Conservation (phyloP, 2,797 vertebrate species). For the Sorex maritimensis region DNA sequence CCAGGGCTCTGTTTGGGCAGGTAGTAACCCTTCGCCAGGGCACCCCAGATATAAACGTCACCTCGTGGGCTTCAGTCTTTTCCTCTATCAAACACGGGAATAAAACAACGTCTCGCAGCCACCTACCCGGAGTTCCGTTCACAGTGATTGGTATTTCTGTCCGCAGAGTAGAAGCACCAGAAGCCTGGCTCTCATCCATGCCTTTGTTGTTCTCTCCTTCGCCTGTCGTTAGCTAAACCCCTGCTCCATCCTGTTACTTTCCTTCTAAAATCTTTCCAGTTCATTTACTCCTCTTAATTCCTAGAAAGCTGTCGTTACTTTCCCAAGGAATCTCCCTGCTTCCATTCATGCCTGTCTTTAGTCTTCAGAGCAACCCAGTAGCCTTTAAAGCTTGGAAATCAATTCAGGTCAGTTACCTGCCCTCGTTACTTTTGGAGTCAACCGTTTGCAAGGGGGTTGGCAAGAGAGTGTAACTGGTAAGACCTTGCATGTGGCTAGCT, state of each 20-base stretch:
- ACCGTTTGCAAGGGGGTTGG: no score
- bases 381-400: conserved; percentile 7
- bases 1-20: no score
- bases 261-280: background rate
- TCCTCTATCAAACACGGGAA: conserved; percentile 3
- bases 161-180: background rate
- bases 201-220: background rate
- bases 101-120: background rate
- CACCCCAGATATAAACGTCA: no score
- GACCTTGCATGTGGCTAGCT: no score
- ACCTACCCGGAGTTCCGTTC: background rate
- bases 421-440: background rate
- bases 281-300: background rate
- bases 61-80: conserved; percentile 16
- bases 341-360: background rate
- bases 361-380: background rate
- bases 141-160: background rate
- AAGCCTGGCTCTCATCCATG: background rate
- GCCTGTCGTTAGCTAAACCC: background rate
- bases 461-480: no score
- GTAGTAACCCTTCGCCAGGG: no score
- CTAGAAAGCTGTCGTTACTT: background rate
- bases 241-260: background rate
- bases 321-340: background rate
- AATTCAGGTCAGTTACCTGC: background rate